These are phyloP conservation scores for Lithobius niger DNA, from an alignment of 1,140 invertebrate genomes.

Conservation along the genomic window DNA sequence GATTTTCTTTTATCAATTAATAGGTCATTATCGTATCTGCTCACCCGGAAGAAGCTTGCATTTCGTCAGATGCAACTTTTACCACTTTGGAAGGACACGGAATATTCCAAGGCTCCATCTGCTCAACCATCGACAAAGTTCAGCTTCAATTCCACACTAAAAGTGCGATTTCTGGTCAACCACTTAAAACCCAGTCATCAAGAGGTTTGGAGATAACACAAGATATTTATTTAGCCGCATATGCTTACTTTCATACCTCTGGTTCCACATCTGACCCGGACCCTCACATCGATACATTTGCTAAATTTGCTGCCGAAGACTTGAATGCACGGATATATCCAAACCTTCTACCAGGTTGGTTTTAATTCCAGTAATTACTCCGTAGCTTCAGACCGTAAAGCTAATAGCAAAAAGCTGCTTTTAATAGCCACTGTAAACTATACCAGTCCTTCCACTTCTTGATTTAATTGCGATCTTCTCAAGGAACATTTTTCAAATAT, in stretches of 20 bases:
- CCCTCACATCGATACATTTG: slow-evolving; percentile 4
- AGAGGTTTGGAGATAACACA: background rate
- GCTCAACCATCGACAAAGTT: background rate
- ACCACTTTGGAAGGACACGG: background rate
- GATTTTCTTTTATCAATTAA: too few species aligned
- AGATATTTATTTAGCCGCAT: background rate
- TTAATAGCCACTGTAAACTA: too few species aligned
- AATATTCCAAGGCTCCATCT: background rate
- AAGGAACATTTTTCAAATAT: too few species aligned
- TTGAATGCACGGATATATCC: background rate
- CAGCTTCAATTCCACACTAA: background rate
- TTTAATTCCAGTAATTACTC: too few species aligned
- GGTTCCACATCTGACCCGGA: slow-evolving; percentile 1
- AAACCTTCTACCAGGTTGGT: background rate
- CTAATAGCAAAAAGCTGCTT: too few species aligned
- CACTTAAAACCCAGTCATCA: background rate
- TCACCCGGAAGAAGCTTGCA: background rate
- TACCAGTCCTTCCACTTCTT: too few species aligned
- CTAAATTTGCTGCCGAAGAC: slow-evolving; percentile 4
- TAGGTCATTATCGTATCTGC: too few species aligned
- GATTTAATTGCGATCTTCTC: too few species aligned
- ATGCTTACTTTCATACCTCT: background rate
- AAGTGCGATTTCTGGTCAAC: background rate
- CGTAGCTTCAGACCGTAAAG: too few species aligned
- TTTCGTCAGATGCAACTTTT: background rate